phyloP scores from a whole-genome alignment of 2,888 invertebrate genomes.

The Octonoba sinensis region DNA sequence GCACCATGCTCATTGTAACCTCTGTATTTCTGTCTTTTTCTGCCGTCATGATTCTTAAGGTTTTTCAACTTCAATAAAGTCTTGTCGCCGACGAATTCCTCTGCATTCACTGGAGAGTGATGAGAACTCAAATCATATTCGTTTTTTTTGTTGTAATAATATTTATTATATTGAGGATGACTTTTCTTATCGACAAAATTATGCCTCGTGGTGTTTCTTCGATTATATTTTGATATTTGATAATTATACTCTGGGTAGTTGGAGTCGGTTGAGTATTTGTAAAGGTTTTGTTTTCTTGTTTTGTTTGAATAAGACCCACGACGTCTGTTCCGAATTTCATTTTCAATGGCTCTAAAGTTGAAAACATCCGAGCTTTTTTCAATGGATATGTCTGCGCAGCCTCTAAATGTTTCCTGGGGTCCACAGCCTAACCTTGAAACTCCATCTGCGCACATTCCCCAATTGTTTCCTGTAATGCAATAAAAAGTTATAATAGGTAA shows the following conservation, averaged over 20 bases:
- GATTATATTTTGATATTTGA: constrained; percentile 14
- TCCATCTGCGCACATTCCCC: constrained; percentile 85
- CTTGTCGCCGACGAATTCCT: too few species aligned
- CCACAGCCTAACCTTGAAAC: constrained; percentile 88
- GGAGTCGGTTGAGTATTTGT: constrained; percentile 17
- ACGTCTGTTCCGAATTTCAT: constrained; percentile 10
- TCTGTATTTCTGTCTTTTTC: neutral
- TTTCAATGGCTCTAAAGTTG: constrained; percentile 20
- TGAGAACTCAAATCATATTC: too few species aligned
- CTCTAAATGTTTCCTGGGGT: constrained; percentile 88
- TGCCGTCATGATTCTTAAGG: neutral
- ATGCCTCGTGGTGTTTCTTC: neutral
- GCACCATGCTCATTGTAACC: neutral
- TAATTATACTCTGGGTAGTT: constrained; percentile 14
- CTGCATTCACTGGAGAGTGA: too few species aligned
- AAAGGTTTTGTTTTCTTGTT: constrained; percentile 28
- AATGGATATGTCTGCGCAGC: constrained; percentile 86
- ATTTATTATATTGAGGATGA: neutral
- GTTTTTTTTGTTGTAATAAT: neutral
- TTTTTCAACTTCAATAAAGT: neutral
- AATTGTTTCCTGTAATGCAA: constrained; percentile 77
- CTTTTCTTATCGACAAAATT: neutral
- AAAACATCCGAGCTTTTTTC: constrained; percentile 67
- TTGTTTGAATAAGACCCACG: neutral
- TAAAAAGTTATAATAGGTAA: too few species aligned